Base-by-base conservation (phyloP, 1,140 invertebrate species). In the Drosophila pruinosa region DNA sequence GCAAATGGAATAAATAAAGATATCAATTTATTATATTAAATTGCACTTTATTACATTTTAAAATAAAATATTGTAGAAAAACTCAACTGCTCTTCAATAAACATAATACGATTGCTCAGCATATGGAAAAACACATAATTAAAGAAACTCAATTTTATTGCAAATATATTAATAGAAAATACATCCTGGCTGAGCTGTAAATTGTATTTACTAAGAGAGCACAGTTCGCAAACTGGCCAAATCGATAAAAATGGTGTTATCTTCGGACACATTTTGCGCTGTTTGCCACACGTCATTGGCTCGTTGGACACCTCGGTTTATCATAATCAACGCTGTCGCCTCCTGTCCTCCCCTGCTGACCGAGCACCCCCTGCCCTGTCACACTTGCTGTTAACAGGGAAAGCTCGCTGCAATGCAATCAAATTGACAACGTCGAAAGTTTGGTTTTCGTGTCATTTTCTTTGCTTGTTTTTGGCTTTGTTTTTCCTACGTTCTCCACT, bases 351-450 rank as follows among this genome's bases (percentile, higher is more conserved):
- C 3, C 8, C n/a, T 26, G 4, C 1, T 22, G 1, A 10, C 47
- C 19, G 17, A 0, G 7, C n/a, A 5, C 12, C 4, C 12, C 7
- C 36, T 15, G 1, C 0, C n/a, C n/a, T n/a, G n/a, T n/a, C n/a
- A n/a, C n/a, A n/a, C n/a, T 14, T 12, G 1, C 12, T 26, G 3
- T 10, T 17, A 14, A 7, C 22, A 14, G 10, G n/a, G 8, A 64
- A 56, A 72, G 65, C 26, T 63, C 41, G 65, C 71, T 52, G 38
- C 82, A 78, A 78, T 75, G 79, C 78, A 82, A 82, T 82, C 74
- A 82, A 82, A 82, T 82, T 83, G 79, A 75, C 71, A 82, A 43
- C 17, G 64, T 68, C 26, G 21, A 73, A 81, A 81, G 58, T 70
- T 75, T 45, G 39, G 14, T 64, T 59, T n/a, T 12, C 31, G 21